Percentiles rank a stretch among this genome's conserved stretches.
phyloP scores from a whole-genome alignment of 53 echinoderm and acorn worm species.

The Glandiceps talaboti region DNA sequence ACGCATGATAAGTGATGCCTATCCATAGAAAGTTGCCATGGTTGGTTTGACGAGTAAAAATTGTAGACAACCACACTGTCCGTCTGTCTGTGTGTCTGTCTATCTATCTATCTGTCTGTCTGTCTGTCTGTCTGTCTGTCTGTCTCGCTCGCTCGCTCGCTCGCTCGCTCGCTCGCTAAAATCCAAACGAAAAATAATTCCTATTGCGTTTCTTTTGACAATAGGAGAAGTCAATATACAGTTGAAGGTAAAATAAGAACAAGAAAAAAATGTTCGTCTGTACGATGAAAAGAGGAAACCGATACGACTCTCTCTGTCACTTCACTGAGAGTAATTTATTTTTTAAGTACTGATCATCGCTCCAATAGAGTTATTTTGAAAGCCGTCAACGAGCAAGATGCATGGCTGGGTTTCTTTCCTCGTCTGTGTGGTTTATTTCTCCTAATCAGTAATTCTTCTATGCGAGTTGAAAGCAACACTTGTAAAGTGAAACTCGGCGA shows the following conservation, averaged over 20 bases:
- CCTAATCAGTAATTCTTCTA: not conserved
- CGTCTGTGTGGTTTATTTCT: not conserved
- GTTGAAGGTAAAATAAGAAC: not conserved
- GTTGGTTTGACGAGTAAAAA: too few relatives aligned
- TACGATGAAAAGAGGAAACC: too few relatives aligned
- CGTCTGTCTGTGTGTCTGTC: too few relatives aligned
- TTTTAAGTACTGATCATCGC: not conserved
- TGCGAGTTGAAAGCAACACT: not conserved
- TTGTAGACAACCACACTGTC: too few relatives aligned
- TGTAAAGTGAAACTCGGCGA: not conserved
- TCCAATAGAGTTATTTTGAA: not conserved
- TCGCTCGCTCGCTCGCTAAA: too few relatives aligned
- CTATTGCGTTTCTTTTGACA: too few relatives aligned
- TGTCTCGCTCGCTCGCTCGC: too few relatives aligned
- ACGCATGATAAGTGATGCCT: too few relatives aligned
- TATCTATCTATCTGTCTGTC: too few relatives aligned
- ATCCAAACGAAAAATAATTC: too few relatives aligned
- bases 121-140: too few relatives aligned
- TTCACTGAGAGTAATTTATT: not conserved
- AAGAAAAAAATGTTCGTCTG: not conserved
- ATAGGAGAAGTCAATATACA: not conserved
- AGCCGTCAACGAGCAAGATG: not conserved
- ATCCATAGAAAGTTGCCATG: too few relatives aligned
- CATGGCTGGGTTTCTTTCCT: not conserved
- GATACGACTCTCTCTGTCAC: not conserved